Base-by-base conservation (phyloP, 2,797 vertebrate genomes). In the Lepilemur ruficaudatus region DNA sequence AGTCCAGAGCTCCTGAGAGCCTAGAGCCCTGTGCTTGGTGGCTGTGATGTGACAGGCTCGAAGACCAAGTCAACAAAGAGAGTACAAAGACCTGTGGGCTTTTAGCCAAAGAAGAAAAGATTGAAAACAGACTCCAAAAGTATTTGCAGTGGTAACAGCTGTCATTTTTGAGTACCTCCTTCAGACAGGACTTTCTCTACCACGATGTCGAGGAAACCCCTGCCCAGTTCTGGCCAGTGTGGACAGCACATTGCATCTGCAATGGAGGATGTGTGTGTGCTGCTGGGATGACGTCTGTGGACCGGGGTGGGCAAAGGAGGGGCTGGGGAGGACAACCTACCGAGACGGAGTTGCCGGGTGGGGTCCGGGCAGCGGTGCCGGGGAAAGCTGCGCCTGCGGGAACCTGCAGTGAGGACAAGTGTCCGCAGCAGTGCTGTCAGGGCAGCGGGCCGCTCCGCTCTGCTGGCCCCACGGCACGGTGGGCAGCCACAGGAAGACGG, bases 241-340 rank as follows among this genome's bases (percentile, higher is more conserved):
- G n/a, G 15, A 5, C 78, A 72, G 32, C 1, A 7, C 57, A 7
- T 57, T 52, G 30, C 46, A 1, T 20, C n/a, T 32, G 32, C 25
- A 23, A 18, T 52, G 3, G 20, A 72, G 28, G 14, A 11, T 8
- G 2, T 57, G 35, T 13, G 32, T 28, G 9, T 17, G 25, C 18
- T 22, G 57, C 50, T 38, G 32, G 1, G 15, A 32, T 15, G 32
- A 52, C 0, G 0, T 57, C 91, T n/a, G 28, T 41, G 81, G 38
- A 46, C 23, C 43, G 38, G 50, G 18, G 10, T 67, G 63, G 75
- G 52, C 0, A 4, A 13, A 10, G 20, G 30, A 25, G 13, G 50
- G 3, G 2, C 38, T 15, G 22, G 2, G n/a, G 12, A 43, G 5
- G 30, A 3, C 3, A 57, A 5, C 61, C 59, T 23, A 4, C 4